Conservation (phyloP, 2,797 vertebrate species). For the Chromis chromis region DNA sequence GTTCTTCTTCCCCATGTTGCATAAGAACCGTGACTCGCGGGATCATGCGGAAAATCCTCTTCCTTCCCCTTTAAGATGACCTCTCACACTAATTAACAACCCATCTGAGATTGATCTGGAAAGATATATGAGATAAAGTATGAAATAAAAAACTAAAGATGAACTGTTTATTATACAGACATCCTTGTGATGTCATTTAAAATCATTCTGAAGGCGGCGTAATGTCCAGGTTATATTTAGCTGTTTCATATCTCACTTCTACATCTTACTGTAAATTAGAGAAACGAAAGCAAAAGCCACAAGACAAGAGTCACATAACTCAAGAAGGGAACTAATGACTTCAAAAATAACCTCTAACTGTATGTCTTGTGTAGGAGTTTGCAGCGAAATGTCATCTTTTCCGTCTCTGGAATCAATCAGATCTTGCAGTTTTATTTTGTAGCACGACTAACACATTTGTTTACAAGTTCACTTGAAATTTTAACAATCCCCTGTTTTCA, state of each 20-base stretch:
- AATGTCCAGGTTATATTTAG: slow-evolving; percentile 10
- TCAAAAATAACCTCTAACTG: not conserved
- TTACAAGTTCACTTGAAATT: not conserved
- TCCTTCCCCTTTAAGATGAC: not conserved
- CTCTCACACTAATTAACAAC: not conserved
- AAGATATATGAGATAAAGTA: too few species aligned
- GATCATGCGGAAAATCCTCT: not conserved
- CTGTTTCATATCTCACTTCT: slow-evolving; percentile 21
- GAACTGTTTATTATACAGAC: too few species aligned
- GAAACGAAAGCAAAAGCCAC: slow-evolving; percentile 21
- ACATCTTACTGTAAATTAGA: not conserved
- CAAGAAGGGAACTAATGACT: not conserved
- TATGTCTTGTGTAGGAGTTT: not conserved
- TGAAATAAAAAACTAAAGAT: too few species aligned
- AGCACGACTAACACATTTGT: too few species aligned
- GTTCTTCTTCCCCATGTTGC: not conserved
- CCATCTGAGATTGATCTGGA: not conserved
- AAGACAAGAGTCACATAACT: not conserved
- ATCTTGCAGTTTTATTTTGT: not conserved
- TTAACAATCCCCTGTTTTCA: not conserved
- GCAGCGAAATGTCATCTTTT: not conserved
- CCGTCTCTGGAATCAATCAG: not conserved
- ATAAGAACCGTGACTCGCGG: not conserved
- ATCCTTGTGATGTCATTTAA: too few species aligned
- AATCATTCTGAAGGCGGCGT: too few species aligned